Evolutionary conservation across 2,797 vertebrate species (phyloP).

Genomic region (Falco concolor): DNA sequence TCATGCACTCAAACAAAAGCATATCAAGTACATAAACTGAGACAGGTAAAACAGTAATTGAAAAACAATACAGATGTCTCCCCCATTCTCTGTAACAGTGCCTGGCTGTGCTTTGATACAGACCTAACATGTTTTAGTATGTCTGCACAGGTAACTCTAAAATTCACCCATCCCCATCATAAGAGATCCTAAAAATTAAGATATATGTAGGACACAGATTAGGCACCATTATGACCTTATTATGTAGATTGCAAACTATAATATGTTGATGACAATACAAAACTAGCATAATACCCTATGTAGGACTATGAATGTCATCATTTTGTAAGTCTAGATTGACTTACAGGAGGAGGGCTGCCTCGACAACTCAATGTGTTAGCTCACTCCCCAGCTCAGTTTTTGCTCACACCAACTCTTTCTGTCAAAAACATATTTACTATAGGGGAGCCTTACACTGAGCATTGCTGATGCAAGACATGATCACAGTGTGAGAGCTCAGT

Average conservation of each 20-base stretch:
- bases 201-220: neutral
- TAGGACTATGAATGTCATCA: neutral
- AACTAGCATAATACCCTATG: neutral
- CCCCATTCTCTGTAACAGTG: neutral
- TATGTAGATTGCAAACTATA: neutral
- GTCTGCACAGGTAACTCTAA: neutral
- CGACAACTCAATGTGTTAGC: neutral
- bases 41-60: neutral
- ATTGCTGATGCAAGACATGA: too few relatives aligned
- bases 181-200: neutral
- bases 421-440: neutral
- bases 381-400: neutral
- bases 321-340: neutral
- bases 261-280: neutral
- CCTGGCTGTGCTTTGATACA: neutral
- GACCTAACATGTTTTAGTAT: neutral
- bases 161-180: neutral
- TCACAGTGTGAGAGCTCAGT: neutral
- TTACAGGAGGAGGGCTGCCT: neutral
- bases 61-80: neutral
- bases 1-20: neutral
- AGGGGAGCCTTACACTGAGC: neutral
- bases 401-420: neutral
- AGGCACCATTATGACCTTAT: neutral
- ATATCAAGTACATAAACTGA: neutral